A percentile compares a stretch with the other conserved stretches of the same genome.
Evolutionary conservation across 64 coral and sea anemone species (phyloP).

Genomic region (Actinia tenebrosa): DNA sequence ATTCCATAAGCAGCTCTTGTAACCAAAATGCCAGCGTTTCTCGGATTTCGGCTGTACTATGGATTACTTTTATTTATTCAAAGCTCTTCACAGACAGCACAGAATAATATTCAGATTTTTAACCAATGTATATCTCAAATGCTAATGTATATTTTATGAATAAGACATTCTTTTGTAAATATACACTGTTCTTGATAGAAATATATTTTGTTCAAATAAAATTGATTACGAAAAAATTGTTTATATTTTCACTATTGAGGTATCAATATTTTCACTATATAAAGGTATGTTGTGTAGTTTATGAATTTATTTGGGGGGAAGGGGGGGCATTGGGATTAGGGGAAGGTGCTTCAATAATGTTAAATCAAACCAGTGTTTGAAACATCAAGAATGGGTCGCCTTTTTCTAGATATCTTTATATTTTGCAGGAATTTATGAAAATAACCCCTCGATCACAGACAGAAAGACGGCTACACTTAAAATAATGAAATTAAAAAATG

Average conservation of each 20-base stretch:
- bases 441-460: too few relatives aligned
- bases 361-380: too few relatives aligned
- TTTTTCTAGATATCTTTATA: too few relatives aligned
- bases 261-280: not conserved
- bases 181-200: not conserved
- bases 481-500: too few relatives aligned
- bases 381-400: too few relatives aligned
- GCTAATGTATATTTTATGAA: not conserved
- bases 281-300: too few relatives aligned
- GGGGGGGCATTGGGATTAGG: too few relatives aligned
- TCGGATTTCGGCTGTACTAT: not conserved
- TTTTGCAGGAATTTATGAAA: too few relatives aligned
- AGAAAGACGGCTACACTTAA: too few relatives aligned
- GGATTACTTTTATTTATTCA: not conserved
- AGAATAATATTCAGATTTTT: not conserved
- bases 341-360: too few relatives aligned
- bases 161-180: not conserved
- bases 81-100: not conserved
- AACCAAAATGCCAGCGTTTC: not conserved
- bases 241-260: not conserved
- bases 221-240: not conserved
- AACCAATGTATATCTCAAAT: not conserved
- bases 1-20: too few relatives aligned
- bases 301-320: too few relatives aligned
- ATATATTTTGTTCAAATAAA: slow-evolving; percentile 8